phyloP scores from a whole-genome alignment of 2,797 vertebrate genomes.

The Sebastes oblongus region DNA sequence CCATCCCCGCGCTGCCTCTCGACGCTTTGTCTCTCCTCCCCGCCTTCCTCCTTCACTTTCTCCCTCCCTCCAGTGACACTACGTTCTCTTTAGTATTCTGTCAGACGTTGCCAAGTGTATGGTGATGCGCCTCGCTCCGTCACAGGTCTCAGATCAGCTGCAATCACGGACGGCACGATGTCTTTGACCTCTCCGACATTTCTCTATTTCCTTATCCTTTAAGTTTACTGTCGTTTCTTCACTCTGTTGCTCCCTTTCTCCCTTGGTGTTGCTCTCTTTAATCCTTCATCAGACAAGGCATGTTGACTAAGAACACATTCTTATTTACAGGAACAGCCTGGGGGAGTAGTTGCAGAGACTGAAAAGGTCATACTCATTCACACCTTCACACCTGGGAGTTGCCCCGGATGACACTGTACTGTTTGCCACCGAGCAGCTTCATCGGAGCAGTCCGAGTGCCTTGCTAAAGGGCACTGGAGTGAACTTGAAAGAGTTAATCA shows the following conservation, averaged over 20 bases:
- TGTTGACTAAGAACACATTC: constrained; percentile 42
- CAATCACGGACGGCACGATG: neutral
- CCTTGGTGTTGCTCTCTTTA: neutral
- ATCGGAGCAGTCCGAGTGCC: constrained; percentile 4
- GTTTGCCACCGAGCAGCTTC: neutral
- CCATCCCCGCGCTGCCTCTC: constrained; percentile 11
- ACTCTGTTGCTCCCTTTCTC: neutral
- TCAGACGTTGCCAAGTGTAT: constrained; percentile 25
- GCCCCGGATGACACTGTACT: neutral
- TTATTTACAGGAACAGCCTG: constrained; percentile 45
- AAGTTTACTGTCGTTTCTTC: neutral
- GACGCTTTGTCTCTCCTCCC: constrained; percentile 3
- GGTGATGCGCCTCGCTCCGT: constrained; percentile 9
- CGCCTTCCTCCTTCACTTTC: neutral
- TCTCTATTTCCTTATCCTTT: neutral
- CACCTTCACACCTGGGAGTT: constrained; percentile 18
- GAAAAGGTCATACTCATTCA: constrained; percentile 30
- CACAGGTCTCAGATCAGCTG: constrained; percentile 45
- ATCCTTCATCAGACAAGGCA: constrained; percentile 30
- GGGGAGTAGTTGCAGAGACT: constrained; percentile 21
- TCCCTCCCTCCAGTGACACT: neutral
- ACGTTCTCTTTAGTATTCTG: constrained; percentile 45
- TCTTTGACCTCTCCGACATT: constrained; percentile 51
- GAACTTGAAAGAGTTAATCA: constrained; percentile 23
- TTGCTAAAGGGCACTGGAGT: constrained; percentile 24